phyloP scores from a whole-genome alignment of 2,888 invertebrate species.

The Nebria salina region DNA sequence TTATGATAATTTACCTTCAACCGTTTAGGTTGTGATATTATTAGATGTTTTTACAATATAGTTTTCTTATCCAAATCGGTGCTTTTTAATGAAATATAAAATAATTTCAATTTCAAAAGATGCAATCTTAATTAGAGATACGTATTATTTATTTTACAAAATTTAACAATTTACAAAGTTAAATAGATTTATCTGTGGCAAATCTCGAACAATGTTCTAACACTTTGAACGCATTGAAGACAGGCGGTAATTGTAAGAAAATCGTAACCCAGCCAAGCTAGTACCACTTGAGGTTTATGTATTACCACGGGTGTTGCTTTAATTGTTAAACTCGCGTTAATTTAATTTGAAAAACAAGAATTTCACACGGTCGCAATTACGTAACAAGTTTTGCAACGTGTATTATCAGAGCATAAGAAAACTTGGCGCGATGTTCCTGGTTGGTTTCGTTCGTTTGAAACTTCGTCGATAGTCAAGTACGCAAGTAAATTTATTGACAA shows the following conservation, averaged over 20 bases:
- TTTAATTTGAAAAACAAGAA: slow-evolving; percentile 6
- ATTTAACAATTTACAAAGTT: no score
- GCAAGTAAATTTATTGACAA: slow-evolving; percentile 33
- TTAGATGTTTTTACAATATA: no score
- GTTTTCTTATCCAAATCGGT: no score
- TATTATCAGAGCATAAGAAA: not conserved
- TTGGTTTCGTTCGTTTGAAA: slow-evolving; percentile 16
- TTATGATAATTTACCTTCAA: no score
- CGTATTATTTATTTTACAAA: no score
- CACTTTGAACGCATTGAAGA: not conserved
- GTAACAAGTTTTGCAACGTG: not conserved
- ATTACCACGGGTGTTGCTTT: slow-evolving; percentile 8
- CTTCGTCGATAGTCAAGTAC: slow-evolving; percentile 7
- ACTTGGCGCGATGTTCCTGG: not conserved
- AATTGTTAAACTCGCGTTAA: slow-evolving; percentile 16
- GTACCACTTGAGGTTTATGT: slow-evolving; percentile 9
- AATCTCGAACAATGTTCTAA: not conserved
- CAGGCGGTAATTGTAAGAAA: not conserved
- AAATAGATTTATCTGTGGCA: not conserved
- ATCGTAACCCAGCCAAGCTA: not conserved
- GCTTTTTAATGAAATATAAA: no score
- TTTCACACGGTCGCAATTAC: not conserved
- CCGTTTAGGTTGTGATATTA: no score
- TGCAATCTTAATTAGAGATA: no score
- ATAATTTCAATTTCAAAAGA: no score